phyloP scores from a whole-genome alignment of 1,140 invertebrate species.

The Caenorhabditis remanei region DNA sequence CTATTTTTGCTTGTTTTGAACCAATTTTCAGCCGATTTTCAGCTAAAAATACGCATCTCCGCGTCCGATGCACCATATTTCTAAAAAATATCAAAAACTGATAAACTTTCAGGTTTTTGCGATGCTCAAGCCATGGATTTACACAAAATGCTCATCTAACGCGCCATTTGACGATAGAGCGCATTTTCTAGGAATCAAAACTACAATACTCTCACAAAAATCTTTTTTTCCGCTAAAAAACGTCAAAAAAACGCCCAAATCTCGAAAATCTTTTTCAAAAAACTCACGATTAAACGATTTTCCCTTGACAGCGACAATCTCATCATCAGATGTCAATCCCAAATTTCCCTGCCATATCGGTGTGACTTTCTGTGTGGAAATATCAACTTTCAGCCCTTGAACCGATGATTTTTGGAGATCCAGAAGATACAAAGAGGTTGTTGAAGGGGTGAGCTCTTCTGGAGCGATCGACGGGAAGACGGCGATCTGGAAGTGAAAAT shows the following conservation, averaged over 20 bases:
- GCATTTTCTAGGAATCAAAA: too few relatives aligned
- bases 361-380: conserved; percentile 34
- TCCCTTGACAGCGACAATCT: conserved; percentile 69
- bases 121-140: too few relatives aligned
- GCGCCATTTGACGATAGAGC: too few relatives aligned
- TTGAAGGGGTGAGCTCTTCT: conserved; percentile 13
- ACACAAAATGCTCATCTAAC: too few relatives aligned
- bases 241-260: too few relatives aligned
- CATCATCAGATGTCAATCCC: conserved; percentile 66
- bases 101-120: too few relatives aligned
- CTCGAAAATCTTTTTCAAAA: not conserved
- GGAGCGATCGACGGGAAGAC: conserved; percentile 35
- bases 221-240: not conserved
- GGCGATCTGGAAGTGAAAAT: conserved; percentile 3
- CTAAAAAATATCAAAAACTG: too few relatives aligned
- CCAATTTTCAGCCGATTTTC: too few relatives aligned
- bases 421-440: conserved; percentile 20
- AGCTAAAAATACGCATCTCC: too few relatives aligned
- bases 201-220: too few relatives aligned
- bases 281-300: conserved; percentile 70
- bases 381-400: conserved; percentile 61
- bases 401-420: not conserved
- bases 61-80: too few relatives aligned
- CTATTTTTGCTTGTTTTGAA: not conserved
- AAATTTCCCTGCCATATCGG: conserved; percentile 69